phyloP scores from a whole-genome alignment of 2,113 vertebrate species.

The Pardalotus punctatus region DNA sequence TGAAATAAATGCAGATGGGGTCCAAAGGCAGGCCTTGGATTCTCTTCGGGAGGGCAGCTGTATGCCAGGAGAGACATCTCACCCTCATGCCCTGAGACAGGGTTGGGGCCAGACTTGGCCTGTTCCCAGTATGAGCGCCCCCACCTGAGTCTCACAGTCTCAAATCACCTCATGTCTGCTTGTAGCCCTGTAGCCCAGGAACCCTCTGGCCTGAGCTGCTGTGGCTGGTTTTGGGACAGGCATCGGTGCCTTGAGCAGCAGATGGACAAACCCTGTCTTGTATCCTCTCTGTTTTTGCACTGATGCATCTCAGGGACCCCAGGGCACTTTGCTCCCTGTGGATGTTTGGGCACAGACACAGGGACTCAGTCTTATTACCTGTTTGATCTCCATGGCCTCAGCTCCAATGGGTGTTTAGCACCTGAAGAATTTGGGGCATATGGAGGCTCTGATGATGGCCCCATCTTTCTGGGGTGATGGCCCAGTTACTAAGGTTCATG shows the following conservation, averaged over 20 bases:
- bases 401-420: background rate
- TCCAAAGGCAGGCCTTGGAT: background rate
- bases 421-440: background rate
- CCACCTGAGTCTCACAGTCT: background rate
- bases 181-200: background rate
- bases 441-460: background rate
- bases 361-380: background rate
- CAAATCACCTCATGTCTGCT: background rate
- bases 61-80: background rate
- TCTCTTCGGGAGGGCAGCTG: accelerated
- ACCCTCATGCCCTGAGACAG: background rate
- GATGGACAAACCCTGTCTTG: background rate
- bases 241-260: accelerated
- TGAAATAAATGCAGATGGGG: background rate
- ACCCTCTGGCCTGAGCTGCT: background rate
- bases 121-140: accelerated
- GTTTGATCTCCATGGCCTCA: background rate
- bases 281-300: background rate
- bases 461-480: background rate
- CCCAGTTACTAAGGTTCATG: accelerated
- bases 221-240: background rate
- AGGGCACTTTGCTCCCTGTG: background rate
- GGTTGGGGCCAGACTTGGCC: background rate
- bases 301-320: background rate
- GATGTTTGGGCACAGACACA: background rate